Conservation (phyloP, 2,113 vertebrate genomes). For the Muntiacus reevesi region DNA sequence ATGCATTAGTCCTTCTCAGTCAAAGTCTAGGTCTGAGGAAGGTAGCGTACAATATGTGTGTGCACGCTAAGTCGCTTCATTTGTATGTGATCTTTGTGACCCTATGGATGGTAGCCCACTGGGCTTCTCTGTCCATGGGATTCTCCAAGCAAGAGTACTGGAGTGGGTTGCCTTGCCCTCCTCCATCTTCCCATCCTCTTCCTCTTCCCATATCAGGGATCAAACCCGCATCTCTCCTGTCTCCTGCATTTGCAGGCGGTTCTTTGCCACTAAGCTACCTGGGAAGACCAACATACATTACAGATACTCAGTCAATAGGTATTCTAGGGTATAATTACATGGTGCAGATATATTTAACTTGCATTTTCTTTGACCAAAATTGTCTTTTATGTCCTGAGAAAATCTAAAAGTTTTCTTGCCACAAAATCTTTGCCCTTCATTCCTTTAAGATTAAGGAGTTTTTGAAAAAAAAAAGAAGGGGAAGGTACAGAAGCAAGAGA, state of each 20-base stretch:
- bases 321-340: not conserved
- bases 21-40: not conserved
- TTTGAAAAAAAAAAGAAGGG: not conserved
- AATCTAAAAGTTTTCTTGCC: not conserved
- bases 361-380: not conserved
- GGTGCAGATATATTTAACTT: not conserved
- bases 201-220: not conserved
- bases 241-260: not conserved
- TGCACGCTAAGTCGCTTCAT: not conserved
- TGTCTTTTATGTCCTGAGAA: not conserved
- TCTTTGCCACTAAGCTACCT: not conserved
- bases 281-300: not conserved
- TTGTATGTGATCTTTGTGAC: not conserved
- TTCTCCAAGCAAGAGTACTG: not conserved
- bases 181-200: not conserved
- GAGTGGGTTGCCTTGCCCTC: not conserved
- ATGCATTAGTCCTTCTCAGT: not conserved
- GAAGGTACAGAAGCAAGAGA: not conserved
- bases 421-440: not conserved
- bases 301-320: not conserved
- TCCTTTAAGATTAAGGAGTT: not conserved
- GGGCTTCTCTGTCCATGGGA: not conserved
- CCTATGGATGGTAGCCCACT: not conserved
- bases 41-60: no score
- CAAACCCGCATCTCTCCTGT: not conserved